Conservation (phyloP, 1,140 invertebrate genomes). For the Camponotus pennsylvanicus region DNA sequence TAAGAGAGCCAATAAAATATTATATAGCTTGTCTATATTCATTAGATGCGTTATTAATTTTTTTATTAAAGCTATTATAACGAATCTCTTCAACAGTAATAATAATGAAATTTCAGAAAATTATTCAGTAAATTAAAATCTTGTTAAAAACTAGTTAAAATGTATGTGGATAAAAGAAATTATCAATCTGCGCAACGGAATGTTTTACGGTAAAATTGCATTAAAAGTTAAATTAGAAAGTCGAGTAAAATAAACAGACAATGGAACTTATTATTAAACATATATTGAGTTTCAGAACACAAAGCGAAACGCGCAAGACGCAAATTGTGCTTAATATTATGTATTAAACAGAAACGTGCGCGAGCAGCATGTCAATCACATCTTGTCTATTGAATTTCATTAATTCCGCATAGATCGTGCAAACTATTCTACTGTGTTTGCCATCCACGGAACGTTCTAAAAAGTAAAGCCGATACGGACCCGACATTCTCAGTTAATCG, state of each 20-base stretch:
- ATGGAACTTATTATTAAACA: constrained; percentile 10
- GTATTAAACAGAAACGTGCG: neutral
- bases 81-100: neutral
- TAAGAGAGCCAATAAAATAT: neutral
- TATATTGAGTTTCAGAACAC: neutral
- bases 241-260: neutral
- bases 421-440: constrained; percentile 25
- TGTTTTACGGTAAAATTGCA: neutral
- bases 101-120: neutral
- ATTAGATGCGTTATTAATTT: neutral
- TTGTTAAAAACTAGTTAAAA: neutral
- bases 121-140: constrained; percentile 1
- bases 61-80: neutral
- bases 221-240: constrained; percentile 37
- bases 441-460: neutral
- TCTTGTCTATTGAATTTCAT: constrained; percentile 39
- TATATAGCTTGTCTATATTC: neutral
- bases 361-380: neutral
- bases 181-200: neutral
- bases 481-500: constrained; percentile 45
- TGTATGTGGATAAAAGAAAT: too few relatives aligned
- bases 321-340: neutral
- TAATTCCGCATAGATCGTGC: constrained; percentile 15
- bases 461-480: constrained; percentile 43
- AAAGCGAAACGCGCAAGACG: neutral